These are phyloP conservation scores for Caenorhabditis angaria DNA, from an alignment of 2,888 invertebrate genomes.

Conservation along the genomic window DNA sequence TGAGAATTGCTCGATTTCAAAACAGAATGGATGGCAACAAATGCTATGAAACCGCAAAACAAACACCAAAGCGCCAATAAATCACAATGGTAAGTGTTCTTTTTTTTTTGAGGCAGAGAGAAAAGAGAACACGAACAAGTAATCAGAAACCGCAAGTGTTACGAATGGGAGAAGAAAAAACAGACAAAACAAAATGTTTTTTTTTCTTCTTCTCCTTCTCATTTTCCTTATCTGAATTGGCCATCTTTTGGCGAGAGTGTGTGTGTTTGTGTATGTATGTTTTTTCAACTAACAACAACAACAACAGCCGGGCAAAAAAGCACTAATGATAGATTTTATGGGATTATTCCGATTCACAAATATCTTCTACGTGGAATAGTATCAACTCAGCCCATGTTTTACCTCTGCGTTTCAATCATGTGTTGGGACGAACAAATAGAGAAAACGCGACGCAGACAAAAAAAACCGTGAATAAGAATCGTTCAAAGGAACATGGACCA, in stretches of 20 bases:
- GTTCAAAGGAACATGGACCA: no score
- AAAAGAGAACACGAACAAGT: slow-evolving; percentile 6
- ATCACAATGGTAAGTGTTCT: neutral
- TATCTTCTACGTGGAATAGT: no score
- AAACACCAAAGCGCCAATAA: slow-evolving; percentile 1
- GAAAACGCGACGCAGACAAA: no score
- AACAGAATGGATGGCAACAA: neutral
- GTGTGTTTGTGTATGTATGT: no score
- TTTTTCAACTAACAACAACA: neutral
- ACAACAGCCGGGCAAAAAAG: neutral
- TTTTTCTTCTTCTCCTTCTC: neutral
- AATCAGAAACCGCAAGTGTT: slow-evolving; percentile 14
- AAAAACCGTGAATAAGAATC: no score
- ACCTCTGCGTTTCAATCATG: no score
- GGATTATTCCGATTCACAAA: no score
- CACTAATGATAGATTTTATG: neutral
- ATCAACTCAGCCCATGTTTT: no score
- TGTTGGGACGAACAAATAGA: no score
- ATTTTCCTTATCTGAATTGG: slow-evolving; percentile 4
- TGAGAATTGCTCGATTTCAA: no score
- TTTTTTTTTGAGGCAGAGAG: neutral
- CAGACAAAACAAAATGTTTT: neutral
- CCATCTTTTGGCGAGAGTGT: slow-evolving; percentile 4
- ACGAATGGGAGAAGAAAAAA: neutral
- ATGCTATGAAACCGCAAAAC: neutral